Conservation (phyloP, 2,113 vertebrate species). For the rabbit (Oryctolagus cuniculus) region DNA sequence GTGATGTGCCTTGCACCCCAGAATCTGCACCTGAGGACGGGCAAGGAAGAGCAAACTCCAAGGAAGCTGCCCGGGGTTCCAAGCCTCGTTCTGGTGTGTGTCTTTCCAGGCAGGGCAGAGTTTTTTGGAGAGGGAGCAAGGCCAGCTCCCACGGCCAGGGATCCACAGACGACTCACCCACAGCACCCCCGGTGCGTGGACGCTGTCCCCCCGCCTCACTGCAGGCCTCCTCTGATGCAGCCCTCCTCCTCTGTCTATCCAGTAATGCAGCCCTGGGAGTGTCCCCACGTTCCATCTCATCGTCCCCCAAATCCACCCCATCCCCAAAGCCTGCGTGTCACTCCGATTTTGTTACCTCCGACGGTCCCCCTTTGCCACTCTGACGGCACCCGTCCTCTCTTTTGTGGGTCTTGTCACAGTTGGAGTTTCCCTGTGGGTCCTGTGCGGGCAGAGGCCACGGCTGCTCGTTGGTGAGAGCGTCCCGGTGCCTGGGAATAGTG, state of each 20-base stretch:
- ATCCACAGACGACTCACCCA: no score
- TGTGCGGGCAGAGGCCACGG: not conserved
- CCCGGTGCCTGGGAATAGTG: no score
- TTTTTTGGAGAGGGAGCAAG: not conserved
- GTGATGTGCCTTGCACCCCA: not conserved
- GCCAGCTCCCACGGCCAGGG: not conserved
- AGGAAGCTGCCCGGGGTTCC: not conserved
- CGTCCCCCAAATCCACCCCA: not conserved
- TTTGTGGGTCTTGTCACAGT: not conserved
- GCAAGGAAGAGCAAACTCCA: not conserved
- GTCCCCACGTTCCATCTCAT: not conserved
- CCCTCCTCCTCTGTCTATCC: not conserved
- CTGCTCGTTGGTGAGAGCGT: not conserved
- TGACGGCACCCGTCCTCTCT: not conserved
- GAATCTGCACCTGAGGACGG: not conserved
- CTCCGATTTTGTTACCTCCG: not conserved
- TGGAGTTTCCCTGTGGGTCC: not conserved
- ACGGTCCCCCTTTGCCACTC: not conserved
- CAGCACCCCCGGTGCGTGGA: not conserved
- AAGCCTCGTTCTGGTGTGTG: not conserved
- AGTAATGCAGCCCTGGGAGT: not conserved
- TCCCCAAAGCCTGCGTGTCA: not conserved
- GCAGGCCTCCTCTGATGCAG: not conserved
- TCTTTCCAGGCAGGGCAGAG: not conserved
- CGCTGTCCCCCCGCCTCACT: not conserved